Percentiles rank a stretch among this genome's conserved stretches.
Evolutionary conservation across 2,888 invertebrate species (phyloP).

Genomic region (Mythimna ferrago): DNA sequence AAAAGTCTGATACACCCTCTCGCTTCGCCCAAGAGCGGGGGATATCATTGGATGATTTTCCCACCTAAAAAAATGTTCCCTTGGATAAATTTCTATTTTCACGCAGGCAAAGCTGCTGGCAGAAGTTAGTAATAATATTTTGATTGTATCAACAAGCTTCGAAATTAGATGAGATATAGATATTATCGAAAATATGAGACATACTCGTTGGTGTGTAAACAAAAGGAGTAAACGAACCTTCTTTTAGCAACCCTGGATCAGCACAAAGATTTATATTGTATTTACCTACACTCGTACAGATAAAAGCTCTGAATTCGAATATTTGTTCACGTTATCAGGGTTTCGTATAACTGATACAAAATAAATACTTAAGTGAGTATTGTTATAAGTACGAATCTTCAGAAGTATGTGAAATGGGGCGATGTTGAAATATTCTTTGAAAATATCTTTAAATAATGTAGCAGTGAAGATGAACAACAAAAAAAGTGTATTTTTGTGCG

Average conservation of each 20-base stretch:
- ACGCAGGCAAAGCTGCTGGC: too few species aligned
- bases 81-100: too few species aligned
- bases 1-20: too few species aligned
- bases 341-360: neutral
- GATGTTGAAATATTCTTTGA: neutral
- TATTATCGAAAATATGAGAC: neutral
- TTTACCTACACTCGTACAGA: neutral
- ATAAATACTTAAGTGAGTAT: neutral
- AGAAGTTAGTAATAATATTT: too few species aligned
- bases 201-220: neutral
- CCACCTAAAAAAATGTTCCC: too few species aligned
- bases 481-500: too few species aligned
- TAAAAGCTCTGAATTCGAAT: neutral
- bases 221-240: neutral
- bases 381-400: neutral
- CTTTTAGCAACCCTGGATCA: neutral
- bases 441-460: neutral
- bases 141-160: neutral
- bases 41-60: too few species aligned
- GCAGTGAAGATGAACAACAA: neutral
- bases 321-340: conserved; percentile 15
- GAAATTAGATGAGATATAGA: neutral
- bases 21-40: too few species aligned
- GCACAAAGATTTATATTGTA: neutral
- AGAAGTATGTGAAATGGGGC: neutral